Percentiles rank a stretch among this genome's conserved stretches.
Conservation (phyloP, 2,888 invertebrate genomes). For the Andrena praecox region DNA sequence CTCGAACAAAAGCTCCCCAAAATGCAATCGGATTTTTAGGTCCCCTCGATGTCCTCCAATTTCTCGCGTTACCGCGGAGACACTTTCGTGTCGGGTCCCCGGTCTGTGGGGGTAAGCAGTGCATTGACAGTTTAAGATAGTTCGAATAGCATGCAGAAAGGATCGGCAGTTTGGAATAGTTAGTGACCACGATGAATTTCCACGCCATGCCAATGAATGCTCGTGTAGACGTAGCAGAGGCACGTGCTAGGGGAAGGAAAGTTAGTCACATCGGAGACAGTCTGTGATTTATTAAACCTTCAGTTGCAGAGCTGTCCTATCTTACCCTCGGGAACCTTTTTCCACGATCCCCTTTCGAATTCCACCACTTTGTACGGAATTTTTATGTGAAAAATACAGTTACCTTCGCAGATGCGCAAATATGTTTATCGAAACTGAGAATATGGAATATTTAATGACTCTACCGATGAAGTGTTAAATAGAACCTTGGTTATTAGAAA, state of each 20-base stretch:
- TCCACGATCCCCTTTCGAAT: background rate
- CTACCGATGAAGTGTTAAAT: too few species aligned
- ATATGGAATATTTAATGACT: too few species aligned
- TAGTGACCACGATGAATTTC: conserved; percentile 78
- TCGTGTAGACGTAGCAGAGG: conserved; percentile 40
- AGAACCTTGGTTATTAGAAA: too few species aligned
- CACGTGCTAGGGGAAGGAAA: conserved; percentile 66
- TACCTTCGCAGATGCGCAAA: background rate
- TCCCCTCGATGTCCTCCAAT: background rate
- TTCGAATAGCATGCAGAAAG: conserved; percentile 69
- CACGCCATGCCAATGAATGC: conserved; percentile 68
- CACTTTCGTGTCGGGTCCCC: conserved; percentile 12
- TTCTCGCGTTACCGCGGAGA: conserved; percentile 13
- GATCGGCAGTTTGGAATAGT: conserved; percentile 75
- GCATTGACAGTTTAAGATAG: conserved; percentile 77
- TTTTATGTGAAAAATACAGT: background rate
- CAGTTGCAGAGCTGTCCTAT: conserved; percentile 37
- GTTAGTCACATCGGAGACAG: conserved; percentile 66
- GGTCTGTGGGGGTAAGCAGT: conserved; percentile 19
- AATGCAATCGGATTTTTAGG: background rate
- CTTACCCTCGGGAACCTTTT: conserved; percentile 17
- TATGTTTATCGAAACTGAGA: too few species aligned
- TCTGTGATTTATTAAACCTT: conserved; percentile 70
- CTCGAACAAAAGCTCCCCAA: too few species aligned
- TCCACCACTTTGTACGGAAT: background rate